phyloP scores from a whole-genome alignment of 2,888 invertebrate species.

The Drosophila colorata region DNA sequence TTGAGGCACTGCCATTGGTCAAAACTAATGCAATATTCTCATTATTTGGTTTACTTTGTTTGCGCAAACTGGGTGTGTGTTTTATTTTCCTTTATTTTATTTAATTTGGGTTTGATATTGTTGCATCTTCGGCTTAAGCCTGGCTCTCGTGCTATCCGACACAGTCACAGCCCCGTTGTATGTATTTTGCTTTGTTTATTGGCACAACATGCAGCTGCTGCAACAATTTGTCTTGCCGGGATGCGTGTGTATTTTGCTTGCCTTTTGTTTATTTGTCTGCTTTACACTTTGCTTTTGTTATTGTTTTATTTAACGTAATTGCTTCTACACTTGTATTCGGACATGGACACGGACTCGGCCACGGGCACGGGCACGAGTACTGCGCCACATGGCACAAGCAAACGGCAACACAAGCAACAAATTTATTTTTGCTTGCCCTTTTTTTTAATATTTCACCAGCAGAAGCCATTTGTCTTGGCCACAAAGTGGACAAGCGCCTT shows the following conservation, averaged over 20 bases:
- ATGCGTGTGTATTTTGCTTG: slow-evolving; percentile 54
- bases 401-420: slow-evolving; percentile 39
- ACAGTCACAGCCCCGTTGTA: slow-evolving; percentile 12
- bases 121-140: slow-evolving; percentile 32
- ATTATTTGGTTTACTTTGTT: slow-evolving; percentile 72
- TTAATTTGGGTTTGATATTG: slow-evolving; percentile 78
- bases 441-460: slow-evolving; percentile 79
- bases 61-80: slow-evolving; percentile 59
- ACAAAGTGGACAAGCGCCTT: slow-evolving; percentile 68
- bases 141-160: slow-evolving; percentile 5
- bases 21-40: slow-evolving; percentile 81
- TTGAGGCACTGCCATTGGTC: slow-evolving; percentile 35
- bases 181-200: slow-evolving; percentile 65
- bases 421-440: slow-evolving; percentile 23
- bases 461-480: slow-evolving; percentile 79
- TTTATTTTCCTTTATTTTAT: slow-evolving; percentile 60
- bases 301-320: slow-evolving; percentile 80
- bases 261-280: slow-evolving; percentile 66
- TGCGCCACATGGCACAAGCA: slow-evolving; percentile 50
- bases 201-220: slow-evolving; percentile 78
- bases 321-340: slow-evolving; percentile 61
- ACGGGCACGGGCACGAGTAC: slow-evolving; percentile 20
- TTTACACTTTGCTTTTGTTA: slow-evolving; percentile 56
- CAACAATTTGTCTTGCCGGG: slow-evolving; percentile 75
- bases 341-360: slow-evolving; percentile 19